Evolutionary conservation across 2,113 vertebrate genomes (phyloP).

Genomic region (Semnopithecus entellus): DNA sequence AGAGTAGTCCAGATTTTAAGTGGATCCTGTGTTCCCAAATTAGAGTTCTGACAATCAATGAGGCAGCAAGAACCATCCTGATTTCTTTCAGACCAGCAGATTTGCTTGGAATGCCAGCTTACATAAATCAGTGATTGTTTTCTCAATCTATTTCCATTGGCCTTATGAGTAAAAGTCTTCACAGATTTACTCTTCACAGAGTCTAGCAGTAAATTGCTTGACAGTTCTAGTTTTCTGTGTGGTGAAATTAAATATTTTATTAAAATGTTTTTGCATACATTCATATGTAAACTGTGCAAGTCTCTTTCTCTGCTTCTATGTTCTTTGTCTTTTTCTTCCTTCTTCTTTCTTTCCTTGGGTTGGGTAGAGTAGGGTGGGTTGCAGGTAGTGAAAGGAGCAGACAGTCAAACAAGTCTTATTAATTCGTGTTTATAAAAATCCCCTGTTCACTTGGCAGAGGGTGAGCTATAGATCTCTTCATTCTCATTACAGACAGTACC

Average conservation of each 20-base stretch:
- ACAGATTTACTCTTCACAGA: background rate
- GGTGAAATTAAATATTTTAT: background rate
- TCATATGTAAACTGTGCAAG: background rate
- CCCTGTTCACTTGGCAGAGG: background rate
- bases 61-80: background rate
- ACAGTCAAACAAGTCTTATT: background rate
- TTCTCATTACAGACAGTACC: background rate
- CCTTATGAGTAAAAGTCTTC: background rate
- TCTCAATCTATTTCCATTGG: background rate
- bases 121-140: background rate
- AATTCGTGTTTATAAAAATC: background rate
- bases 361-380: background rate
- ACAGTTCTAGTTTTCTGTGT: conserved; percentile 4
- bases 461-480: no score
- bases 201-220: background rate
- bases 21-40: background rate
- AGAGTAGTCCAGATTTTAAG: background rate
- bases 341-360: background rate
- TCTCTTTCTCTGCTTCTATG: background rate
- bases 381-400: background rate
- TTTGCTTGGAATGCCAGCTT: background rate
- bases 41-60: background rate
- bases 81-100: background rate
- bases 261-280: background rate
- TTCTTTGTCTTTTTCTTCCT: background rate